These are phyloP conservation scores for Muscicapa adusta DNA, from an alignment of 2,113 vertebrate species.

Conservation along the genomic window DNA sequence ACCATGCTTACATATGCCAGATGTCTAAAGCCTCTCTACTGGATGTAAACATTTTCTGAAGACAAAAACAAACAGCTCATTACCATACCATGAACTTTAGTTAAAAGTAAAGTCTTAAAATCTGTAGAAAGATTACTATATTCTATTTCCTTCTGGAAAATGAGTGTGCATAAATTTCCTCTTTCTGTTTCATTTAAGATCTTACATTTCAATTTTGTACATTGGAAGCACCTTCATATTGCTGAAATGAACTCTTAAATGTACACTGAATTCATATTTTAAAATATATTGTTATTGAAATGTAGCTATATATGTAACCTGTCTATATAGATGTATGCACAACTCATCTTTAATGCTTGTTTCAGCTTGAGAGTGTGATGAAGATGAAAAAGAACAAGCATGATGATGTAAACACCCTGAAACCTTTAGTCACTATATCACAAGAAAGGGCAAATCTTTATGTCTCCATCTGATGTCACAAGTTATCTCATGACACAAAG, in stretches of 20 bases:
- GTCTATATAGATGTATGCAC: background rate
- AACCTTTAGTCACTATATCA: background rate
- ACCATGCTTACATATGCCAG: conserved; percentile 14
- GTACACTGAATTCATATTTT: background rate
- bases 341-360: background rate
- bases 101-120: conserved; percentile 28
- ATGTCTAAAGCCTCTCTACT: conserved; percentile 37
- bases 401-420: background rate
- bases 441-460: background rate
- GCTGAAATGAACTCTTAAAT: background rate
- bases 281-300: background rate
- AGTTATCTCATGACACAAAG: background rate
- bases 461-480: background rate
- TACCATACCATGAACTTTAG: conserved; percentile 44
- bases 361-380: background rate
- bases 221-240: background rate
- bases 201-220: background rate
- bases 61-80: conserved; percentile 55
- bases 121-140: background rate
- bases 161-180: background rate
- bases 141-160: background rate
- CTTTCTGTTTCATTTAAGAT: background rate
- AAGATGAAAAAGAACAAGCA: background rate
- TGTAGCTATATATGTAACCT: background rate
- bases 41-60: conserved; percentile 54